phyloP scores from a whole-genome alignment of 2,888 invertebrate species.

The Aphidoletes aphidimyza region DNA sequence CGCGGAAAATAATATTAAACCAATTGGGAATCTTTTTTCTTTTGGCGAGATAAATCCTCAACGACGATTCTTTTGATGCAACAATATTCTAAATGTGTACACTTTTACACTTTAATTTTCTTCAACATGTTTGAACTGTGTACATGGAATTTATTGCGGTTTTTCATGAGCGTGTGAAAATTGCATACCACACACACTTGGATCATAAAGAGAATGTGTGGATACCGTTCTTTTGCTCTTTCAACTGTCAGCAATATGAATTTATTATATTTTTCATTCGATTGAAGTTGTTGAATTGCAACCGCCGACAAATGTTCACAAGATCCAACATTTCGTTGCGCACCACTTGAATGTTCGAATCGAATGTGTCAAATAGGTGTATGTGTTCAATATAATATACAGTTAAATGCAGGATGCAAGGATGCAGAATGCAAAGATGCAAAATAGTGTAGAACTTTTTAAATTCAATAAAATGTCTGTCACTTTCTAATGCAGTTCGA shows the following conservation, averaged over 20 bases:
- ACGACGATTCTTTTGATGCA: background rate
- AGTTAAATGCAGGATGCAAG: background rate
- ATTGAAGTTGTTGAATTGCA: background rate
- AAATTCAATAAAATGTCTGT: constrained; percentile 47
- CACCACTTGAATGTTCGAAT: background rate
- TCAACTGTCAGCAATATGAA: constrained; percentile 40
- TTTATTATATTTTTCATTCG: constrained; percentile 23
- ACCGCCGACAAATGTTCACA: background rate
- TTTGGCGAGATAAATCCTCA: background rate
- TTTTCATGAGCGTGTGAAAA: background rate
- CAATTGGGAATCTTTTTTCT: background rate
- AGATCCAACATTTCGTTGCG: background rate
- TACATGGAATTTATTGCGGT: constrained; percentile 21
- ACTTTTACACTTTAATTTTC: constrained; percentile 33
- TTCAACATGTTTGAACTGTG: background rate
- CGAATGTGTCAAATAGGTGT: background rate
- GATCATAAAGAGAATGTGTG: background rate
- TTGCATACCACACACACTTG: background rate
- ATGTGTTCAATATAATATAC: constrained; percentile 37
- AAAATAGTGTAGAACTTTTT: background rate
- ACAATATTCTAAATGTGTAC: constrained; percentile 20
- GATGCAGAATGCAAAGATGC: background rate
- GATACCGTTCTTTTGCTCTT: constrained; percentile 5
- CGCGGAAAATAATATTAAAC: constrained; percentile 42
- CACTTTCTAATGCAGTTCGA: constrained; percentile 24